Conservation (phyloP, 2,797 vertebrate species). For the Emydoidea blandingii region DNA sequence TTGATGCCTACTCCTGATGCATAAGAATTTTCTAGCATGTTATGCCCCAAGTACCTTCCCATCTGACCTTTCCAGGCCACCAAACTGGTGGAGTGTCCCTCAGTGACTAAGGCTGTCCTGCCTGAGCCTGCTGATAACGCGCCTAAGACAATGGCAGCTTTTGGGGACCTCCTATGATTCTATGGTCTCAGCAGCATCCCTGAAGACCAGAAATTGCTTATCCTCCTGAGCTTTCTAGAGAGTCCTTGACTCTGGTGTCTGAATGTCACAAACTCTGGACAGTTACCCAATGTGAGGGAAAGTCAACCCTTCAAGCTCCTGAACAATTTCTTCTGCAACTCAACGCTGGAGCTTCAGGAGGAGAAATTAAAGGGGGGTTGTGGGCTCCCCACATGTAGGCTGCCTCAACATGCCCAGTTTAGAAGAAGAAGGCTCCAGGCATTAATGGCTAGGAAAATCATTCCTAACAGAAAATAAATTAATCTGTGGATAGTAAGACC, state of each 20-base stretch:
- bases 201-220: background rate
- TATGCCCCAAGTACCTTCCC: background rate
- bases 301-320: slow-evolving; percentile 3
- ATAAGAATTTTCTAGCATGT: background rate
- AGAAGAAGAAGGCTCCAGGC: background rate
- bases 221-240: background rate
- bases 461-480: background rate
- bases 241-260: background rate
- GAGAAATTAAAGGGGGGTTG: rapidly evolving
- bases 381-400: background rate
- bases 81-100: background rate
- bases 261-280: background rate
- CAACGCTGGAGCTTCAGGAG: background rate
- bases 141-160: slow-evolving; percentile 39
- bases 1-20: background rate
- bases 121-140: background rate
- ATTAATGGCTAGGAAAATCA: background rate
- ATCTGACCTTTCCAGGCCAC: background rate
- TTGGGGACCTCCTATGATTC: background rate
- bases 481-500: background rate
- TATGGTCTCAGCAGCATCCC: slow-evolving; percentile 50
- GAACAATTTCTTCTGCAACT: background rate
- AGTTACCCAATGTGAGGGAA: background rate
- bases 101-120: background rate
- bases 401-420: background rate